Conservation (phyloP, 2,113 vertebrate genomes). For the Bos taurus region ARS-UCD2.0 NC_037357.1:3286001-3286500, state of each 20-base stretch:
- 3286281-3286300: neutral
- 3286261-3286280: neutral
- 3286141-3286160: neutral
- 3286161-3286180: neutral
- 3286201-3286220: neutral
- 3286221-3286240: constrained; percentile 30
- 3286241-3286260: neutral
- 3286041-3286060: neutral
- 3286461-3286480: neutral
- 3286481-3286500: neutral
- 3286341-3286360: neutral
- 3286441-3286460: neutral
- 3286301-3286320: neutral
- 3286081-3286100: neutral
- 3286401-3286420: neutral
- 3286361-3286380: neutral
- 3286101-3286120: neutral
- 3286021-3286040: neutral
- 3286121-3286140: neutral
- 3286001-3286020: neutral
- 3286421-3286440: neutral
- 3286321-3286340: neutral
- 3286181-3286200: neutral
- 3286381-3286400: neutral
- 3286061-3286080: neutral